Percentiles rank a stretch among this genome's conserved stretches.
Evolutionary conservation across 2,797 vertebrate species (phyloP).

Genomic region (Botia kubotai): DNA sequence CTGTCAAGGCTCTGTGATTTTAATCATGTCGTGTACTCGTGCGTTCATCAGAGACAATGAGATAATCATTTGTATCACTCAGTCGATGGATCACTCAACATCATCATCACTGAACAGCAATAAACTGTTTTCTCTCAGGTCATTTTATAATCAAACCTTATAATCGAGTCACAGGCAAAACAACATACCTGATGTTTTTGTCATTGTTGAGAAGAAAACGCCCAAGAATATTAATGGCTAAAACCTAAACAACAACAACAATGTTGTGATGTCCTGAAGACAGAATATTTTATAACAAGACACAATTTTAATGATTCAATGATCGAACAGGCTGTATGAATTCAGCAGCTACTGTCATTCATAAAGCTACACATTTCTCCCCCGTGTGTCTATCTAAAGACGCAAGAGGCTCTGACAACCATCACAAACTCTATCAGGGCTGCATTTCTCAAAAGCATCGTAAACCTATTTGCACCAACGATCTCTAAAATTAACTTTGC

Average conservation of each 20-base stretch:
- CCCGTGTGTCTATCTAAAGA: too few species aligned
- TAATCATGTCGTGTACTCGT: not conserved
- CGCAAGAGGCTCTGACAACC: too few species aligned
- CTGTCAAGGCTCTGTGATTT: constrained; percentile 16
- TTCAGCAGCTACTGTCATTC: too few species aligned
- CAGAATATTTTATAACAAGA: too few species aligned
- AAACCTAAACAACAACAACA: constrained; percentile 80
- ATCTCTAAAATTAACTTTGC: too few species aligned
- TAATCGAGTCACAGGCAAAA: constrained; percentile 9
- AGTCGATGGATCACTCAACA: constrained; percentile 43
- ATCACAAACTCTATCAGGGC: too few species aligned
- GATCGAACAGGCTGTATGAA: too few species aligned
- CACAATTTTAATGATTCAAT: not conserved
- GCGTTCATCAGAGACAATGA: constrained; percentile 32
- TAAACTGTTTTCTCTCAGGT: not conserved
- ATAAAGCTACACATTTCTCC: too few species aligned
- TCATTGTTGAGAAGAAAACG: constrained; percentile 99
- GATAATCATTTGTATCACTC: constrained; percentile 8
- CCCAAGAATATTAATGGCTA: constrained; percentile 99
- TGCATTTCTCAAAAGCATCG: too few species aligned
- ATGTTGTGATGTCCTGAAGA: too few species aligned
- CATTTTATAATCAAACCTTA: not conserved
- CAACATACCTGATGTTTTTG: constrained; percentile 92
- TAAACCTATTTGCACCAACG: too few species aligned
- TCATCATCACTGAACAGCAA: constrained; percentile 39